Evolutionary conservation across 2,113 vertebrate species (phyloP).

Genomic region (Myotis yumanensis): DNA sequence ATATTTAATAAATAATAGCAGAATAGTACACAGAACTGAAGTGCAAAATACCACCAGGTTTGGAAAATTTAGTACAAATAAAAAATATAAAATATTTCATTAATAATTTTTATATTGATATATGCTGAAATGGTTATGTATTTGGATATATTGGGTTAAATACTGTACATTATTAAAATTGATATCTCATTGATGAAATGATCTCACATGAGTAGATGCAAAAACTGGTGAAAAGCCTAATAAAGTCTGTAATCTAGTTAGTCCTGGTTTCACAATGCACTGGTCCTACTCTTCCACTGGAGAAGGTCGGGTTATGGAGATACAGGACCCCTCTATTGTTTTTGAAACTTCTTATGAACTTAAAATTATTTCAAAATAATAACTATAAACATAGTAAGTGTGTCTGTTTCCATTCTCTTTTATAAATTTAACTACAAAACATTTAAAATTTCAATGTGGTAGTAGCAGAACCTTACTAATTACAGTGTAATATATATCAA

Average conservation of each 20-base stretch:
- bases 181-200: not conserved
- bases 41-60: not conserved
- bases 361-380: not conserved
- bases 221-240: not conserved
- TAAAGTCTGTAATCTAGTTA: not conserved
- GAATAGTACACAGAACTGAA: accelerated
- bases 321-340: not conserved
- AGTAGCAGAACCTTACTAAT: not conserved
- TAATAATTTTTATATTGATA: not conserved
- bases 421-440: not conserved
- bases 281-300: not conserved
- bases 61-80: not conserved
- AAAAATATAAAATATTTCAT: too few relatives aligned
- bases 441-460: not conserved
- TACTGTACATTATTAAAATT: not conserved
- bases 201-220: too few relatives aligned
- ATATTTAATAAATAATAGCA: too few relatives aligned
- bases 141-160: not conserved
- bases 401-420: not conserved
- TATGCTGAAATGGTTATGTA: not conserved
- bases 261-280: not conserved
- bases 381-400: not conserved
- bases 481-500: not conserved
- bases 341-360: not conserved
- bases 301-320: not conserved